Evolutionary conservation across 2,888 invertebrate genomes (phyloP).

Genomic region (Griposia aprilina): DNA sequence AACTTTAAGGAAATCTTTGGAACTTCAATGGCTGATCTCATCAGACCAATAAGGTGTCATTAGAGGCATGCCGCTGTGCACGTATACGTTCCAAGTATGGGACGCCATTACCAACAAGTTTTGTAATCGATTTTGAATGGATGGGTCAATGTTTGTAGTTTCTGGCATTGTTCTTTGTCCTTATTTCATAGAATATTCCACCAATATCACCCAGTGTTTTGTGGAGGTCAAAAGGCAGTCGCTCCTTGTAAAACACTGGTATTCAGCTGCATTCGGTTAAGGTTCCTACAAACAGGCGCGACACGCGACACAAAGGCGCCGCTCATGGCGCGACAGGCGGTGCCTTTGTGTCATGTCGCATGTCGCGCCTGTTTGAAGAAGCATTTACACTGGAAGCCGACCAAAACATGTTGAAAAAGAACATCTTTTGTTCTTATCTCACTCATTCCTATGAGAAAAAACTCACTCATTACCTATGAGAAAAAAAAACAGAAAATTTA

Average conservation of each 20-base stretch:
- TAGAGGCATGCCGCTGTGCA: slow-evolving; percentile 18
- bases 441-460: no score
- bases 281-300: no score
- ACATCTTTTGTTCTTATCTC: no score
- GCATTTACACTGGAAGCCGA: no score
- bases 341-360: no score
- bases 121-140: not conserved
- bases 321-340: no score
- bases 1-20: not conserved
- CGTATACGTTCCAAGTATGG: slow-evolving; percentile 8
- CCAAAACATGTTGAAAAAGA: no score
- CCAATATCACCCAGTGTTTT: no score
- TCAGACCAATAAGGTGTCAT: not conserved
- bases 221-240: not conserved
- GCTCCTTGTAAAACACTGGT: not conserved
- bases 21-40: slow-evolving; percentile 25
- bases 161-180: not conserved
- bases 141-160: not conserved
- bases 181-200: not conserved
- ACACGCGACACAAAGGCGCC: no score
- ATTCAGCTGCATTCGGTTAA: not conserved
- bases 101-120: not conserved
- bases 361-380: no score
- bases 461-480: no score
- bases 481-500: no score